Conservation (phyloP, 2,888 invertebrate genomes). For the Colostygia pectinataria region DNA sequence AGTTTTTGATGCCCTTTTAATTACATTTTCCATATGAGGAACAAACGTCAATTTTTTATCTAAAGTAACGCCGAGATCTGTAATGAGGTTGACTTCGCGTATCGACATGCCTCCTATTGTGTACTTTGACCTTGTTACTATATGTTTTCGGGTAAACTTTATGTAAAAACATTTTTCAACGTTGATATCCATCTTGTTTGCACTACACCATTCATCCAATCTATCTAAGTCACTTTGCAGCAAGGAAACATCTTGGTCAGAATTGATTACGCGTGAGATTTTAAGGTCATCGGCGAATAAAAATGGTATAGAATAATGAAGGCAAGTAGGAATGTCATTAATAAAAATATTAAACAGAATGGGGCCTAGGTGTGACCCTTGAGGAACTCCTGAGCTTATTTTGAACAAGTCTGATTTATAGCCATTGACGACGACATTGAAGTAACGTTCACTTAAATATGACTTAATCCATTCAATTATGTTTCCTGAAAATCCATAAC, state of each 20-base stretch:
- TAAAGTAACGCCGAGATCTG: too few species aligned
- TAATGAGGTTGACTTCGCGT: too few species aligned
- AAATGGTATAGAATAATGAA: background rate
- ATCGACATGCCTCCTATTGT: too few species aligned
- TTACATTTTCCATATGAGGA: too few species aligned
- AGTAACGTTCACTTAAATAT: background rate
- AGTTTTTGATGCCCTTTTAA: too few species aligned
- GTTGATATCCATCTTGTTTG: too few species aligned
- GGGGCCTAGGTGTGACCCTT: conserved; percentile 7
- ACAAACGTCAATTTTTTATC: too few species aligned
- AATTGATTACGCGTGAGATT: background rate
- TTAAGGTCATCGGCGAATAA: conserved; percentile 10
- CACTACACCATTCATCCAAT: conserved; percentile 6
- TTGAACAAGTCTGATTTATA: background rate
- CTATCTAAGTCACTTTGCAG: conserved; percentile 5
- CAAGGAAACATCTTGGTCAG: background rate
- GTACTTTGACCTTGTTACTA: too few species aligned
- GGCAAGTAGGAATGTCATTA: background rate
- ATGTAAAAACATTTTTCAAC: too few species aligned
- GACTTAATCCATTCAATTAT: conserved; percentile 4
- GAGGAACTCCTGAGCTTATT: conserved; percentile 5
- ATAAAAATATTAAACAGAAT: conserved; percentile 10
- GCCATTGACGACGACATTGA: conserved; percentile 1
- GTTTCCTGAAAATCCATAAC: background rate
- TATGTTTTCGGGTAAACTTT: too few species aligned